These are phyloP conservation scores for Malacoraja senta DNA, from an alignment of 2,797 vertebrate genomes.

Conservation along the genomic window DNA sequence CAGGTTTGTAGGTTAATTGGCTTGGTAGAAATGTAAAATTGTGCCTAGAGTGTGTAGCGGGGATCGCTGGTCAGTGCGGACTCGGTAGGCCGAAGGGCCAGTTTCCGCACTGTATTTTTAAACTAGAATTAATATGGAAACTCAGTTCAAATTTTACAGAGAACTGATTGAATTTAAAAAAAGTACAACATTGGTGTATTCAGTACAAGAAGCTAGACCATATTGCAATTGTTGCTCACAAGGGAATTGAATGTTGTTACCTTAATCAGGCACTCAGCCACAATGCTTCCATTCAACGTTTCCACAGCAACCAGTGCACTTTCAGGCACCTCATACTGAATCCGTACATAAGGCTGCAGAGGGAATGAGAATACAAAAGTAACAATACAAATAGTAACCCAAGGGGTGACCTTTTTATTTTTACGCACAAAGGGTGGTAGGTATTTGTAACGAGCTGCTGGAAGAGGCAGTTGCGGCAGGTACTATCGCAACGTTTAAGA, in stretches of 20 bases:
- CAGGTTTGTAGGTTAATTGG: too few species aligned
- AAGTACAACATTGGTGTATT: not conserved
- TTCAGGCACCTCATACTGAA: conserved; percentile 71
- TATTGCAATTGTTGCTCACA: not conserved
- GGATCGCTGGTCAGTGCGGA: too few species aligned
- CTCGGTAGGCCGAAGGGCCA: too few species aligned
- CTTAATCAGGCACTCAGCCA: conserved; percentile 63
- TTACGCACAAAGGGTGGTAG: too few species aligned
- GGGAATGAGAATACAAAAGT: conserved; percentile 36
- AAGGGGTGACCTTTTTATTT: too few species aligned
- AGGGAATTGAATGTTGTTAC: conserved; percentile 49
- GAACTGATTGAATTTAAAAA: not conserved
- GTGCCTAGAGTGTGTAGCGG: too few species aligned
- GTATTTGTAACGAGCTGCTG: too few species aligned
- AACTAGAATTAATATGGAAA: not conserved
- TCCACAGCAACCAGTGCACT: conserved; percentile 68
- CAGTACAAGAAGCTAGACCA: not conserved
- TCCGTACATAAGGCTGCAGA: conserved; percentile 65
- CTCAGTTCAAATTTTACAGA: not conserved
- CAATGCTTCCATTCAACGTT: conserved; percentile 54
- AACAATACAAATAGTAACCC: not conserved
- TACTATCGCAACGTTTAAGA: too few species aligned
- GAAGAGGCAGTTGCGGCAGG: too few species aligned
- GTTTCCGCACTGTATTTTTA: too few species aligned
- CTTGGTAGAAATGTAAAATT: too few species aligned